phyloP scores from a whole-genome alignment of 2,113 vertebrate species.

The Zosterops hypoxanthus region DNA sequence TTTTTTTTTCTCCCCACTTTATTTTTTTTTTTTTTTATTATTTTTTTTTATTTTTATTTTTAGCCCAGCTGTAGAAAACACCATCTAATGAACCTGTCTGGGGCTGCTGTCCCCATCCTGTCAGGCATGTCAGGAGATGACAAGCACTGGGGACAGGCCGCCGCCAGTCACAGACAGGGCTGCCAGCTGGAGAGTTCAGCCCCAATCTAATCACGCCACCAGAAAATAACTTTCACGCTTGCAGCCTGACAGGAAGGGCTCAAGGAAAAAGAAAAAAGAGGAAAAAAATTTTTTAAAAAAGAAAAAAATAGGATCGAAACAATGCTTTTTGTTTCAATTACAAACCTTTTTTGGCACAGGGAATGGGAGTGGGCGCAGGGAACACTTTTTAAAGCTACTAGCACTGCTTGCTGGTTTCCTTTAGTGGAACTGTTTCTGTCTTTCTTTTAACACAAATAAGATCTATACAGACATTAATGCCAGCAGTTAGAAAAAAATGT shows the following conservation, averaged over 20 bases:
- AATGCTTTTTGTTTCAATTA: conserved; percentile 87
- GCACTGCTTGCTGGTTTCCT: conserved; percentile 41
- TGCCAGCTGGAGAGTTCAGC: conserved; percentile 99
- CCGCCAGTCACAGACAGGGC: conserved; percentile 98
- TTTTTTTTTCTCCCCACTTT: conserved; percentile 56
- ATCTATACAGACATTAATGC: background rate
- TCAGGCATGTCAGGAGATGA: conserved; percentile 99
- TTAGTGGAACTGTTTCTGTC: conserved; percentile 59
- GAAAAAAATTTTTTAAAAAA: background rate
- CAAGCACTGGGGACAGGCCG: conserved; percentile 94
- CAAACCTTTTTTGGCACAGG: background rate
- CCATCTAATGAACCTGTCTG: conserved; percentile 99
- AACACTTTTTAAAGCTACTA: conserved; percentile 37
- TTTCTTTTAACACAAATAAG: conserved; percentile 54
- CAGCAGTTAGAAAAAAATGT: background rate
- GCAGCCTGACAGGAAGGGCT: conserved; percentile 89
- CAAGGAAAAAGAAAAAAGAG: conserved; percentile 53
- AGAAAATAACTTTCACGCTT: conserved; percentile 89
- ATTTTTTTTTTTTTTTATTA: background rate
- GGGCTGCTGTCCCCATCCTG: conserved; percentile 98
- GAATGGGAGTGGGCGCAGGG: background rate
- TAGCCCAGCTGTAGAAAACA: conserved; percentile 98
- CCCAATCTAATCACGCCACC: conserved; percentile 99
- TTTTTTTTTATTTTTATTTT: conserved; percentile 53
- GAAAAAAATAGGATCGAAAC: conserved; percentile 55